Percentiles rank a stretch among this genome's conserved stretches.
Evolutionary conservation across 1,140 invertebrate genomes (phyloP).

Genomic region (Aphaenogaster ashmeadi): DNA sequence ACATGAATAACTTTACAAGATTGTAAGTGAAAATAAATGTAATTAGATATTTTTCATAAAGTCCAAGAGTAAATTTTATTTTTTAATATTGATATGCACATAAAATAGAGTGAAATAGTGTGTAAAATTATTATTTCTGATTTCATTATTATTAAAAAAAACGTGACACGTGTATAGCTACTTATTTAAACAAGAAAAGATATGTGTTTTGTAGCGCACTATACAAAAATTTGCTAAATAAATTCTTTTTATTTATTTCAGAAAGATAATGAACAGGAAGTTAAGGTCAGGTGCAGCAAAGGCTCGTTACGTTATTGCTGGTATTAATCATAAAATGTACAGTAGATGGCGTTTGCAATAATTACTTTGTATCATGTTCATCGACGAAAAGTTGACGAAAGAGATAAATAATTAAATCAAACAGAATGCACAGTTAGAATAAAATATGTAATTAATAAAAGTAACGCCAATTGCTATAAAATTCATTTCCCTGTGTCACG

Average conservation of each 20-base stretch:
- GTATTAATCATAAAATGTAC: neutral
- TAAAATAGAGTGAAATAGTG: neutral
- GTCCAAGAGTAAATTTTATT: constrained; percentile 16
- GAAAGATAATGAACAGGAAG: neutral
- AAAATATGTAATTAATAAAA: constrained; percentile 7
- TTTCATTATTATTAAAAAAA: neutral
- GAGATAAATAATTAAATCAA: neutral
- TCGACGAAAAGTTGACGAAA: neutral
- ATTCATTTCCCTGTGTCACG: too few species aligned
- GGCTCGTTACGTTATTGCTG: neutral
- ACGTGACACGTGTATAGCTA: neutral
- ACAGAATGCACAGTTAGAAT: neutral
- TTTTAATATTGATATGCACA: constrained; percentile 24
- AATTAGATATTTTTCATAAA: constrained; percentile 45
- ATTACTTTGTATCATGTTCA: neutral
- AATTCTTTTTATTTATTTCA: neutral
- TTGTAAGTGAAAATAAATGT: constrained; percentile 43
- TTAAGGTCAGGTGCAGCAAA: neutral
- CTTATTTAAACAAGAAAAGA: neutral
- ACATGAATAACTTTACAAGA: constrained; percentile 1
- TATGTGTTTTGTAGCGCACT: neutral
- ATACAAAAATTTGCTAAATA: neutral
- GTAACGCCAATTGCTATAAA: neutral
- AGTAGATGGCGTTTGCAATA: neutral
- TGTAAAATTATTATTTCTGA: neutral